Base-by-base conservation (phyloP, 2,797 vertebrate species). In the Ctenopoma multispine region DNA sequence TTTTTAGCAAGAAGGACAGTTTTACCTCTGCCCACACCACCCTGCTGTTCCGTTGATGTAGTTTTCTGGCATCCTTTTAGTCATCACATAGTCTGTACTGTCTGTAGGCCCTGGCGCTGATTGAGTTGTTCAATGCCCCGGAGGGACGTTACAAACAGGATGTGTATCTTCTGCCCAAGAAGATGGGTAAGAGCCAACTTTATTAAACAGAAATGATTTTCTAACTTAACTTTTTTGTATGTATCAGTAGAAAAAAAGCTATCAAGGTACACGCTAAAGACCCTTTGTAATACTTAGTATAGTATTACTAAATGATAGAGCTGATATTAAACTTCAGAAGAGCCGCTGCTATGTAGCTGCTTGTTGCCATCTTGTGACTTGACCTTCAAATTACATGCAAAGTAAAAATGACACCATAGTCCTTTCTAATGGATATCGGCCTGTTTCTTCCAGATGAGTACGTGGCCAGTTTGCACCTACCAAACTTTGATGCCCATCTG, bases 71-170 rank as follows among this genome's bases (percentile, higher is more conserved):
- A 20, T 27, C 12, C 20, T n/a, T 12, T 36, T 36, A 36, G 48
- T 44, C 21, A 18, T 17, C 54, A 20, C 67, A 23, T 74, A 34
- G 2, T 74, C 38, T 80, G 27, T 61, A 70, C 56, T 69, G 40
- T 69, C 38, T 83, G 15, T 69, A 99, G 97, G 97, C 97, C 51
- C 91, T 98, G 92, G 97, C 97, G 62, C 91, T 99, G 90, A 99
- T 99, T 56, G 98, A 99, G 88, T 92, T 99, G 72, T 99, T 97
- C 89, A 99, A 99, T 0, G 97, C 97, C 53, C 97, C 97, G 0
- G 98, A 99, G 81, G 97, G 97, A 36, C 96, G 98, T 27, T 99
- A 99, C 90, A 99, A 99, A 87, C 97, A 99, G 89, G 97, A 99
- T 3, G 97, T 99, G n/a, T 99, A 99, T 84, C 94, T 95, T 44